These are phyloP conservation scores for Pseudorasbora parva DNA, from an alignment of 2,113 vertebrate genomes.

Conservation along the genomic window DNA sequence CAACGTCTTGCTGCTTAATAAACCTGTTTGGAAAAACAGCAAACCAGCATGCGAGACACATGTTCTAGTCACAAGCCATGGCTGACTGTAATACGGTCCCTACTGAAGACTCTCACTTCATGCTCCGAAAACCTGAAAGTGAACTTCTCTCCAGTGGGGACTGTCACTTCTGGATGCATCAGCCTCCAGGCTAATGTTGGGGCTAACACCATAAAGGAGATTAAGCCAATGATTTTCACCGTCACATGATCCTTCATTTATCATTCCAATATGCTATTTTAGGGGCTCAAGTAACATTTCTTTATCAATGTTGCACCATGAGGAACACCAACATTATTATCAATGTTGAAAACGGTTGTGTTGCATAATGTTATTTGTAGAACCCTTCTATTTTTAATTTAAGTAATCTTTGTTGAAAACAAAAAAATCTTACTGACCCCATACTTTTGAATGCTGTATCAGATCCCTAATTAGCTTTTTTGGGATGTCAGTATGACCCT, in stretches of 20 bases:
- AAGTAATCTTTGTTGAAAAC: too few relatives aligned
- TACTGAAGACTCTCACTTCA: not conserved
- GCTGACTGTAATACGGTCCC: not conserved
- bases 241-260: too few relatives aligned
- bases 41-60: not conserved
- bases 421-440: not conserved
- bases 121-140: constrained; percentile 13
- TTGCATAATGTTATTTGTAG: too few relatives aligned
- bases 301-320: too few relatives aligned
- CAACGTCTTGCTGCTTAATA: not conserved
- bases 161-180: not conserved
- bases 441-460: not conserved
- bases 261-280: too few relatives aligned
- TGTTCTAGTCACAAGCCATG: not conserved
- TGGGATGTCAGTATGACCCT: not conserved
- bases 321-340: too few relatives aligned
- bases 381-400: too few relatives aligned
- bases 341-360: too few relatives aligned
- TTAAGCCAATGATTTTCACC: too few relatives aligned
- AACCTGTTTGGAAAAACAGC: not conserved
- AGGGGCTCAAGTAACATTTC: too few relatives aligned
- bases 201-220: not conserved
- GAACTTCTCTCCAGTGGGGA: constrained; percentile 15
- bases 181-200: not conserved
- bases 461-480: not conserved